Evolutionary conservation across 1,140 invertebrate genomes (phyloP).

Genomic region (Coptotermes formosanus): DNA sequence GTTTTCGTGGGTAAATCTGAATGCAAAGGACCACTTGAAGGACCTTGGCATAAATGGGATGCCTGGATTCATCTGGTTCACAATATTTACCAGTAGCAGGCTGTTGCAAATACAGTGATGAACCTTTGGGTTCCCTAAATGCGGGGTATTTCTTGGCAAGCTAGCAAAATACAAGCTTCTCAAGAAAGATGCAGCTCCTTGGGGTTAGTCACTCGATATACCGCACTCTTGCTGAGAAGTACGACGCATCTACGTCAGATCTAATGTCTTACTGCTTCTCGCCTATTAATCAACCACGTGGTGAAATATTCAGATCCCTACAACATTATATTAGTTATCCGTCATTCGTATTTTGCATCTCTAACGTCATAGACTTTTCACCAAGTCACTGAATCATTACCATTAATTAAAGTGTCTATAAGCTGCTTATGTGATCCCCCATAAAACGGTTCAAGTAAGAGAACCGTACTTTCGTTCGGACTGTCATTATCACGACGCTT

Average conservation of each 20-base stretch:
- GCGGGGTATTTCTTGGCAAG: too few species aligned
- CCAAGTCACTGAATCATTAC: constrained; percentile 39
- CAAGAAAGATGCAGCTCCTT: too few species aligned
- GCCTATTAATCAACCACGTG: neutral
- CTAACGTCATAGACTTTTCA: neutral
- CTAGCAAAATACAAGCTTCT: too few species aligned
- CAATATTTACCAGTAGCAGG: too few species aligned
- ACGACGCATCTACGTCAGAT: neutral
- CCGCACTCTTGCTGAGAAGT: neutral
- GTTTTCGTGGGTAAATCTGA: too few species aligned
- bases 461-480: neutral
- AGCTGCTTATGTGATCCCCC: constrained; percentile 71
- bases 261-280: neutral
- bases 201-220: too few species aligned
- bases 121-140: too few species aligned
- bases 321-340: neutral
- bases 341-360: neutral
- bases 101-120: too few species aligned
- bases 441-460: constrained; percentile 65
- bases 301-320: neutral
- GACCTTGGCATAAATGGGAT: too few species aligned
- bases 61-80: too few species aligned
- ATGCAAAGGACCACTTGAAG: too few species aligned
- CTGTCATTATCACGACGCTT: too few species aligned
- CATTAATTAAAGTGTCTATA: constrained; percentile 54